Percentiles rank a stretch among this genome's conserved stretches.
Conservation (phyloP, 2,113 vertebrate species). For the Macaca mulatta region DNA sequence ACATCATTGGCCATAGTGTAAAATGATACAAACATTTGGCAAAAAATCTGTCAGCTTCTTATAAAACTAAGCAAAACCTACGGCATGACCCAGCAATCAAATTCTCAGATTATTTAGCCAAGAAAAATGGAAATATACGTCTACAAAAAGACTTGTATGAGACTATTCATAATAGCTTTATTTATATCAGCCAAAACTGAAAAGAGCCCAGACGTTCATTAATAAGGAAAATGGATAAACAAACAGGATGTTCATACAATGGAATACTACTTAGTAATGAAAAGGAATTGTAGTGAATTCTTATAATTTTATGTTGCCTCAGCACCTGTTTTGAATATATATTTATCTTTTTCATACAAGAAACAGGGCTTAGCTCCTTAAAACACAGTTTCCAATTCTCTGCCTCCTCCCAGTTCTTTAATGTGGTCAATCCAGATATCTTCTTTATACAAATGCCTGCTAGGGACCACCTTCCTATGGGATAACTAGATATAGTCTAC, state of each 20-base stretch:
- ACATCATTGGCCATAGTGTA: background rate
- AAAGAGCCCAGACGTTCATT: background rate
- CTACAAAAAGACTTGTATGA: background rate
- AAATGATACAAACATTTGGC: background rate
- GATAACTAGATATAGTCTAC: background rate
- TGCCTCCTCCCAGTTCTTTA: background rate
- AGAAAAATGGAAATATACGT: background rate
- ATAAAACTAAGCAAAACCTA: background rate
- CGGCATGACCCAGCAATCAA: background rate
- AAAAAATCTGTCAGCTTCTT: background rate
- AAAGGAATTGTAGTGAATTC: background rate
- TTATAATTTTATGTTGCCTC: background rate
- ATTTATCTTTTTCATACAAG: background rate
- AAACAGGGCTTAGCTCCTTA: background rate
- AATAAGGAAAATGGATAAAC: background rate
- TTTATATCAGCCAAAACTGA: background rate
- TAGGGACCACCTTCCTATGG: background rate
- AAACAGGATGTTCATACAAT: background rate
- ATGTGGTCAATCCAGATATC: background rate
- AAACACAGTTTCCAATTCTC: background rate
- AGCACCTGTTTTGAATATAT: background rate
- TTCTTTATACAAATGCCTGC: background rate
- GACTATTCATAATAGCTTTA: background rate
- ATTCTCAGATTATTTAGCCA: background rate
- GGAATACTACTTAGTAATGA: background rate